A percentile compares a stretch with the other conserved stretches of the same genome.
phyloP scores from a whole-genome alignment of 2,797 vertebrate genomes.

The Acrossocheilus wenchowensis region DNA sequence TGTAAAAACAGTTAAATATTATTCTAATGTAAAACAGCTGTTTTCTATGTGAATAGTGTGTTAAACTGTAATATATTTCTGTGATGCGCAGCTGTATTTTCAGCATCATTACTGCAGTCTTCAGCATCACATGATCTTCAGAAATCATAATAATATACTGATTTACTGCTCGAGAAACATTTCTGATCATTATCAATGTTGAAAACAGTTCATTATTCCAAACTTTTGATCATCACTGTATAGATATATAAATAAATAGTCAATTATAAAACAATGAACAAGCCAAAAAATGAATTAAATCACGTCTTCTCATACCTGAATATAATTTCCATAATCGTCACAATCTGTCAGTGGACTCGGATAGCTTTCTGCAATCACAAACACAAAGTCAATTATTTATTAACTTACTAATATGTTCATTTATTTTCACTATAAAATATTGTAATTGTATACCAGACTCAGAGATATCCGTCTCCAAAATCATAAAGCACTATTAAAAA shows the following conservation, averaged over 20 bases:
- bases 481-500: not conserved
- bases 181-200: too few relatives aligned
- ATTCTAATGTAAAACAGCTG: not conserved
- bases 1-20: not conserved
- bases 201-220: too few relatives aligned
- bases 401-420: not conserved
- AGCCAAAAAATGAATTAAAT: not conserved
- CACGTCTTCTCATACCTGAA: constrained; percentile 7
- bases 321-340: constrained; percentile 46
- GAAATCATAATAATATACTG: not conserved
- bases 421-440: not conserved
- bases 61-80: not conserved
- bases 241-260: not conserved
- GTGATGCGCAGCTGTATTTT: not conserved
- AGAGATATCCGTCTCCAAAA: not conserved
- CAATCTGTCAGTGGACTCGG: constrained; percentile 41
- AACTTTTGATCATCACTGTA: too few relatives aligned
- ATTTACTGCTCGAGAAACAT: not conserved
- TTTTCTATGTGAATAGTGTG: not conserved
- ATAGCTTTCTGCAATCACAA: constrained; percentile 45
- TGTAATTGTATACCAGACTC: not conserved
- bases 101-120: not conserved
- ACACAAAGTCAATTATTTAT: not conserved
- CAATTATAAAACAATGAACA: not conserved
- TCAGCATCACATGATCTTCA: not conserved